A percentile compares a stretch with the other conserved stretches of the same genome.
Conservation (phyloP, 2,888 invertebrate genomes). For the Galerucella calmariensis region DNA sequence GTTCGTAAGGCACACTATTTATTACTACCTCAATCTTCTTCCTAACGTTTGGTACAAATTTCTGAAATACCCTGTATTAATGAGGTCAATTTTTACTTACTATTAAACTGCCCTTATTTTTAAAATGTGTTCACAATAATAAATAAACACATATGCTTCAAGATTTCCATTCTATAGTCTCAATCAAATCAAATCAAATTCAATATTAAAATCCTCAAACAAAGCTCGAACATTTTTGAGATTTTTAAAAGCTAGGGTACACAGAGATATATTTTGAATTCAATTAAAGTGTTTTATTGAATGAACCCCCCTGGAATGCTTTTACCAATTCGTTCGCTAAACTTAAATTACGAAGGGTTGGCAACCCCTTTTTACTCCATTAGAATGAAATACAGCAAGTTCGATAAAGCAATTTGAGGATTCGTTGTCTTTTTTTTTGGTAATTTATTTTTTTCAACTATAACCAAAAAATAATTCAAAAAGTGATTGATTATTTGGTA, state of each 20-base stretch:
- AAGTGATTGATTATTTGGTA: too few species aligned
- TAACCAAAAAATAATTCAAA: too few species aligned
- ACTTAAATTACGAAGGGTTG: constrained; percentile 50
- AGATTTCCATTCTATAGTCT: not conserved
- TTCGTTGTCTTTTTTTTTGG: not conserved
- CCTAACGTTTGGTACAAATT: too few species aligned
- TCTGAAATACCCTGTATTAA: too few species aligned
- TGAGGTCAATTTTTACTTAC: too few species aligned
- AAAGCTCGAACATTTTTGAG: constrained; percentile 48
- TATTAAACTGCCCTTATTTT: too few species aligned
- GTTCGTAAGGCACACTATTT: too few species aligned
- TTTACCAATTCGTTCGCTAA: constrained; percentile 57
- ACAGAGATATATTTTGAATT: constrained; percentile 63
- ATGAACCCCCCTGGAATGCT: constrained; percentile 63
- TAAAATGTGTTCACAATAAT: too few species aligned
- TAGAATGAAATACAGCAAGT: constrained; percentile 24
- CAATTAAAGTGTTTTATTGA: constrained; percentile 65
- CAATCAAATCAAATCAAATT: constrained; percentile 33
- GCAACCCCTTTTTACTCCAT: constrained; percentile 43
- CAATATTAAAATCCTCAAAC: constrained; percentile 46
- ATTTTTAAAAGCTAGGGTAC: constrained; percentile 55
- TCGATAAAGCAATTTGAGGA: constrained; percentile 31
- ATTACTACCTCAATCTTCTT: too few species aligned
- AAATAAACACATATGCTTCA: constrained; percentile 5
- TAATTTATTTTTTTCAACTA: not conserved